A percentile compares a stretch with the other conserved stretches of the same genome.
Conservation (phyloP, 2,797 vertebrate genomes). For the Capromys pilorides region DNA sequence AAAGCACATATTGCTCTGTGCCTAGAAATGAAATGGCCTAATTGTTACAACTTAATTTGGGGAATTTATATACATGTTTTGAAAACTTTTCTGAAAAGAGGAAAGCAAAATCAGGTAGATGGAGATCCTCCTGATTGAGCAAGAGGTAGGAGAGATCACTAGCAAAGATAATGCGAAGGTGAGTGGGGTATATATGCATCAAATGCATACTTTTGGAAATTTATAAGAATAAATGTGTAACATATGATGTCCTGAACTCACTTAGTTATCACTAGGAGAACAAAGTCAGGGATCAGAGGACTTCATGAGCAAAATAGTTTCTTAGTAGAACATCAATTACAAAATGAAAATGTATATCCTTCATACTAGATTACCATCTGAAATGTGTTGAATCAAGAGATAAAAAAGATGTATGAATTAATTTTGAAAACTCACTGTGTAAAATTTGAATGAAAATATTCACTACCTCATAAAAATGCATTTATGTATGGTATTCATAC, state of each 20-base stretch:
- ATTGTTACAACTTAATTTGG: constrained; percentile 9
- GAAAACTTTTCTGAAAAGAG: constrained; percentile 34
- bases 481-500: not conserved
- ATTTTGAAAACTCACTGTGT: constrained; percentile 21
- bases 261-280: not conserved
- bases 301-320: not conserved
- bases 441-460: not conserved
- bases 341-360: not conserved
- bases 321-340: not conserved
- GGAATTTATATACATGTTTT: not conserved
- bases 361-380: not conserved
- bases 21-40: constrained; percentile 51
- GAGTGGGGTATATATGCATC: not conserved
- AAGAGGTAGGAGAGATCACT: not conserved
- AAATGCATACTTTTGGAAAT: constrained; percentile 16
- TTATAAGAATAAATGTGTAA: not conserved
- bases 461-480: not conserved
- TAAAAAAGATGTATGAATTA: not conserved
- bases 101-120: not conserved
- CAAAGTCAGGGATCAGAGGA: not conserved
- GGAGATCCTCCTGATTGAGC: not conserved
- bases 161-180: not conserved
- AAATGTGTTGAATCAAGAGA: not conserved
- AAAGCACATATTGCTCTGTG: constrained; percentile 28
- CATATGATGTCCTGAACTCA: not conserved